A percentile compares a stretch with the other conserved stretches of the same genome.
phyloP scores from a whole-genome alignment of 2,113 vertebrate genomes.

The Sylvilagus bachmani region DNA sequence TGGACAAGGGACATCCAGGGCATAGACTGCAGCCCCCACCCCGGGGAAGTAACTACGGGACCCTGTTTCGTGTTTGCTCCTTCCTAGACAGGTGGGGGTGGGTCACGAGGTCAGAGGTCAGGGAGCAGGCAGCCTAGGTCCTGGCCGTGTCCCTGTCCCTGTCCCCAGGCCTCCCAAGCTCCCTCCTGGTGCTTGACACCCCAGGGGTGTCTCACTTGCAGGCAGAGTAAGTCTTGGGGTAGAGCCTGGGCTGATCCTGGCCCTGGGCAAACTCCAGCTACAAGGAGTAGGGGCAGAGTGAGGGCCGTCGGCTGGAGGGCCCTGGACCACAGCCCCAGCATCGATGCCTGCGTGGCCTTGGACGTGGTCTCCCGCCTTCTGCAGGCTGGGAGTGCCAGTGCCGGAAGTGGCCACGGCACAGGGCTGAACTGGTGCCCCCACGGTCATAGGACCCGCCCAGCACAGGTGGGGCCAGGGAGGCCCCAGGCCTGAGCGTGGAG shows the following conservation, averaged over 20 bases:
- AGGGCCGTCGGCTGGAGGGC: background rate
- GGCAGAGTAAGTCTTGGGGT: background rate
- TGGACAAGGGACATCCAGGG: too few relatives aligned
- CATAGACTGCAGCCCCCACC: too few relatives aligned
- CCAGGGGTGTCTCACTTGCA: background rate
- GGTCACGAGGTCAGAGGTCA: background rate
- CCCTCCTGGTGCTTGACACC: background rate
- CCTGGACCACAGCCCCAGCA: background rate
- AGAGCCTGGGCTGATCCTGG: background rate
- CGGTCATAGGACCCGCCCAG: background rate
- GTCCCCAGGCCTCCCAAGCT: accelerated
- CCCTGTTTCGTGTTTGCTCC: background rate
- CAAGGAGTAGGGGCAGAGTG: background rate
- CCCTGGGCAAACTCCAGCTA: background rate
- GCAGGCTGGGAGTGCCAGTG: background rate
- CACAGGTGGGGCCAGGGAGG: background rate
- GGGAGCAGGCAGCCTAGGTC: background rate
- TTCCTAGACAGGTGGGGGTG: too few relatives aligned
- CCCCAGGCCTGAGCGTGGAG: background rate
- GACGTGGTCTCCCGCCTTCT: background rate
- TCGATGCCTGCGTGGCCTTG: background rate
- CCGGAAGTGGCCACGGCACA: too few relatives aligned
- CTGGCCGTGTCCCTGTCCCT: background rate
- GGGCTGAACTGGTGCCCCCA: background rate
- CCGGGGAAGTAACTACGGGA: background rate